Percentiles rank a stretch among this genome's conserved stretches.
phyloP scores from a whole-genome alignment of 2,797 vertebrate genomes.

The Oceanodroma leucorhoa region DNA sequence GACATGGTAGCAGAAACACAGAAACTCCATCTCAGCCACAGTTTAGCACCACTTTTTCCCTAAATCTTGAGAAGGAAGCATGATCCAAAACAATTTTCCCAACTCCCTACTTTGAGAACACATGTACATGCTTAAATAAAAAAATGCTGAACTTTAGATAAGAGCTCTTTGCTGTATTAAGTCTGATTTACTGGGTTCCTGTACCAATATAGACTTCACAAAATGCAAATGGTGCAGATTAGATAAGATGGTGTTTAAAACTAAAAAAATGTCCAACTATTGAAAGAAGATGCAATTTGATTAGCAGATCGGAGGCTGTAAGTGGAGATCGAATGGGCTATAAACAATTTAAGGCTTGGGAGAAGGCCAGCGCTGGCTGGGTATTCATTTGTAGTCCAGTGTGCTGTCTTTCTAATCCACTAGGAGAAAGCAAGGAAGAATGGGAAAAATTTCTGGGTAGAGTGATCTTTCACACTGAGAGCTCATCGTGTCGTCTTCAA shows the following conservation, averaged over 20 bases:
- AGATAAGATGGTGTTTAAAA: conserved; percentile 37
- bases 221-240: conserved; percentile 30
- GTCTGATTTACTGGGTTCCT: neutral
- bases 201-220: neutral
- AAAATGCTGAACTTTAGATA: neutral
- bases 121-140: neutral
- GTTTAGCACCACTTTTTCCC: neutral
- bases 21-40: neutral
- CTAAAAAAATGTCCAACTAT: neutral
- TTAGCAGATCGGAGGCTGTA: conserved; percentile 28
- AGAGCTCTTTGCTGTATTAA: neutral
- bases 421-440: neutral
- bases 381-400: neutral
- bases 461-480: neutral
- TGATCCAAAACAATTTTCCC: neutral
- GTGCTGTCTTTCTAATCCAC: neutral
- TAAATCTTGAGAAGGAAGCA: neutral
- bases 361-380: neutral
- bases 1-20: neutral
- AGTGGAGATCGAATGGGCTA: conserved; percentile 1
- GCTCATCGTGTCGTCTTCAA: neutral
- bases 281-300: conserved; percentile 13
- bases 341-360: conserved; percentile 53
- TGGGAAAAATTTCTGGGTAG: neutral
- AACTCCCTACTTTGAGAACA: neutral